Conservation (phyloP, 2,888 invertebrate species). For the Cartodere bifasciata region DNA sequence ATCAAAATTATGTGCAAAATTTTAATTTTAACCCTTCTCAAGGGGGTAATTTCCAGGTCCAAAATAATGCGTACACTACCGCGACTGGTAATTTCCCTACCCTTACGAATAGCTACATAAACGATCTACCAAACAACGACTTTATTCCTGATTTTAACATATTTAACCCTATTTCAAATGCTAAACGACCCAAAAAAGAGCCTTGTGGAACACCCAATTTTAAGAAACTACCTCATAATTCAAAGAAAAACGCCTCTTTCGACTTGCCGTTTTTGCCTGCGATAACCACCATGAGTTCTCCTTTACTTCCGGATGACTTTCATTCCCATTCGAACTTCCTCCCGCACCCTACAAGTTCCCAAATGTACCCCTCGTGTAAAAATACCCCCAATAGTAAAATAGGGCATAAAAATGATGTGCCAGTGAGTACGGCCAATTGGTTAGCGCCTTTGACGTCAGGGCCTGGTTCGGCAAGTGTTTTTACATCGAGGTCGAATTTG, state of each 20-base stretch:
- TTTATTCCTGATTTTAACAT: slow-evolving; percentile 29
- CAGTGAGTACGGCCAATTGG: slow-evolving; percentile 17
- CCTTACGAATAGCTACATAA: too few species aligned
- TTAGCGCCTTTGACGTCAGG: slow-evolving; percentile 25
- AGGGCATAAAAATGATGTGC: too few species aligned
- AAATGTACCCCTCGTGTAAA: slow-evolving; percentile 31
- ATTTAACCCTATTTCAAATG: too few species aligned
- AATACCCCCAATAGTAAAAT: slow-evolving; percentile 27
- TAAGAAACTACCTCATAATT: too few species aligned
- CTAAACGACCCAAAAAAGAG: too few species aligned
- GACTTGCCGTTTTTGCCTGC: slow-evolving; percentile 32
- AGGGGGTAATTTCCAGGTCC: too few species aligned
- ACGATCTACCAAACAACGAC: slow-evolving; percentile 23
- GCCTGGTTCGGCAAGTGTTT: slow-evolving; percentile 14
- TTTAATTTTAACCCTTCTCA: too few species aligned
- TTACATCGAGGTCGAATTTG: too few species aligned
- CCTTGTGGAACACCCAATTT: too few species aligned
- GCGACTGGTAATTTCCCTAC: too few species aligned
- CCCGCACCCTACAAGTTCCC: slow-evolving; percentile 26
- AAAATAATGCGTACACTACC: slow-evolving; percentile 25
- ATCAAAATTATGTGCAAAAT: too few species aligned
- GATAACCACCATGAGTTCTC: slow-evolving; percentile 32
- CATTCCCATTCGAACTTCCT: slow-evolving; percentile 30
- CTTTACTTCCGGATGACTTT: slow-evolving; percentile 34
- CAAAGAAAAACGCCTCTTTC: too few species aligned